Evolutionary conservation across 2,888 invertebrate species (phyloP).

Genomic region (Agrotis segetum): DNA sequence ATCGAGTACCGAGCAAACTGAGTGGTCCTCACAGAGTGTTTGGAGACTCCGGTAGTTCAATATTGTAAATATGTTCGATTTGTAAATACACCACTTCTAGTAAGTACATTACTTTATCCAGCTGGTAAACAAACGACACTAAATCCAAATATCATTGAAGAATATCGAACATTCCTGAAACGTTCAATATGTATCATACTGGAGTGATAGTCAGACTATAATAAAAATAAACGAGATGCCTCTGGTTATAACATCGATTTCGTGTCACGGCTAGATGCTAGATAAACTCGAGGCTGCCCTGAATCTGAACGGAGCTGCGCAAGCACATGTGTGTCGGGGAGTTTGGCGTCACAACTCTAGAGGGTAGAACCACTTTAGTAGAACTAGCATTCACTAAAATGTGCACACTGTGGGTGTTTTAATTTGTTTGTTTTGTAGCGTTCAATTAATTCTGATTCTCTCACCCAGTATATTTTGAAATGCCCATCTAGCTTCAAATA

Average conservation of each 20-base stretch:
- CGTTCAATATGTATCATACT: neutral
- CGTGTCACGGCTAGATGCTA: conserved; percentile 32
- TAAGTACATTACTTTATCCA: neutral
- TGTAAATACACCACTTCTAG: neutral
- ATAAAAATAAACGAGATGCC: conserved; percentile 21
- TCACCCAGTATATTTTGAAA: neutral
- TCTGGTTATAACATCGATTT: conserved; percentile 10
- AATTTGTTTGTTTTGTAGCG: neutral
- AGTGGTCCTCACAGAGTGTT: neutral
- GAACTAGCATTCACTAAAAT: neutral
- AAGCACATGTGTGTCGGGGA: neutral
- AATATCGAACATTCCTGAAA: neutral
- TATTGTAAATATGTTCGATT: neutral
- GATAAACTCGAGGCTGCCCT: conserved; percentile 40
- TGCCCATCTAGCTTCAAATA: neutral
- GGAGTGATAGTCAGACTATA: conserved; percentile 2
- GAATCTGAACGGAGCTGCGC: conserved; percentile 14
- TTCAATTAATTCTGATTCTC: neutral
- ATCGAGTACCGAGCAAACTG: neutral
- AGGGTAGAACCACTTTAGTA: neutral
- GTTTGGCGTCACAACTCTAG: neutral
- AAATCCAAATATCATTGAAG: neutral
- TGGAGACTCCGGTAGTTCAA: neutral
- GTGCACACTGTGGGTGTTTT: neutral
- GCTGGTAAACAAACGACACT: neutral